Base-by-base conservation (phyloP, 2,797 vertebrate genomes). In the Smutsia gigantea region DNA sequence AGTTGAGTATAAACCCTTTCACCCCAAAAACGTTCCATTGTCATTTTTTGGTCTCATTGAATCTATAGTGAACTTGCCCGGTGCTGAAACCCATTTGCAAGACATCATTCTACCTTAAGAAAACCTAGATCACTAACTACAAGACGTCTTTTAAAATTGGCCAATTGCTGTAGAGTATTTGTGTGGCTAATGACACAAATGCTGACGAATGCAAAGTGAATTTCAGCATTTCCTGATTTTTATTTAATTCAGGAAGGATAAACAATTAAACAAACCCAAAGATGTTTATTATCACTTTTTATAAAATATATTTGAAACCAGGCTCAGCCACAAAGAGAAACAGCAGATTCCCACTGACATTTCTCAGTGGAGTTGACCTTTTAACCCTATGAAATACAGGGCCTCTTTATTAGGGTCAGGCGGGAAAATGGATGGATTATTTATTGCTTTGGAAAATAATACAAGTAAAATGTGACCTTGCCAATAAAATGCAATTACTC, bases 381-480 rank as follows among this genome's bases (percentile, higher is more conserved):
- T 93, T 68, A 91, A 93, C 46, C 94, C 55, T 66, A 23, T 8
- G 93, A 68, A 90, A 96, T 69, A n/a, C 0, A 85, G 51, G 15
- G 19, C 51, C 23, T 51, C 27, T 74, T 95, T 74, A 85, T 17
- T 11, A 85, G 91, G n/a, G 72, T 90, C 90, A 96, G 29, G 46
- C 96, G 61, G 88, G 92, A 90, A 93, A 93, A 53, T 79, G 94
- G 64, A 59, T 29, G 83, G 72, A 78, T 84, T 64, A 49, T 75
- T 93, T 59, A 51, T 77, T 87, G 34, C 87, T 89, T 87, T 96
- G 46, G 81, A 88, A 95, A 96, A 94, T 92, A 95, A 90, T 75
- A 78, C 0, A 64, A 93, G 87, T 81, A 49, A 7, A 37, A 92
- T 88, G 75, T 95, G 93, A 83, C 83, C 63, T 96, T 93, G 68